Evolutionary conservation across 37 sponge, comb jelly and placozoan species (phyloP).

Genomic region (Geodia barretti): DNA sequence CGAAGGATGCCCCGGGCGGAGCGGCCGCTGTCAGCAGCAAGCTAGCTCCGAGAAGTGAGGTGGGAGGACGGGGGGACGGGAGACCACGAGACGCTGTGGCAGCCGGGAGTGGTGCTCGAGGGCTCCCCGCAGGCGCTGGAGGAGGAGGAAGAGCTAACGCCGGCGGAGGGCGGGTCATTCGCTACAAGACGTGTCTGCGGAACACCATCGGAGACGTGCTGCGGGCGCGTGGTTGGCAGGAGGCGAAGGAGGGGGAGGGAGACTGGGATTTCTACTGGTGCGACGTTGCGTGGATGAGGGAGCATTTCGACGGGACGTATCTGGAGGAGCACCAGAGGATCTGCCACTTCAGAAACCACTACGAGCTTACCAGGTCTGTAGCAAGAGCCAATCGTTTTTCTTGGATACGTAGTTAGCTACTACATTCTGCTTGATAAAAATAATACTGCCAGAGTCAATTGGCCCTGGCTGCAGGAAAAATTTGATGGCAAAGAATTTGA

Average conservation of each 20-base stretch:
- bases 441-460: neutral
- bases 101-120: neutral
- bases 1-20: neutral
- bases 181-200: conserved; percentile 83
- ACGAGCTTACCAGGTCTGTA: conserved; percentile 84
- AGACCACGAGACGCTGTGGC: too few species aligned
- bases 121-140: too few species aligned
- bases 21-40: too few species aligned
- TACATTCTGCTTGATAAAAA: too few species aligned
- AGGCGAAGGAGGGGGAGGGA: conserved; percentile 85
- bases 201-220: conserved; percentile 95
- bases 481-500: conserved; percentile 96
- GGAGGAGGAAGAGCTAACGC: neutral
- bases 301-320: conserved; percentile 94
- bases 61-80: neutral
- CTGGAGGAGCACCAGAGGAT: conserved; percentile 96
- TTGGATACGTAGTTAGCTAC: too few species aligned
- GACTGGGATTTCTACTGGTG: conserved; percentile 99
- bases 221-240: conserved; percentile 91
- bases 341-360: conserved; percentile 98
- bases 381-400: neutral
- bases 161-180: conserved; percentile 42
- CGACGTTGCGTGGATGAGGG: conserved; percentile 96
- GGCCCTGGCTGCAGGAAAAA: conserved; percentile 75
- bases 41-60: neutral